Evolutionary conservation across 2,888 invertebrate genomes (phyloP).

Genomic region (Lepeophtheirus nordmannii): DNA sequence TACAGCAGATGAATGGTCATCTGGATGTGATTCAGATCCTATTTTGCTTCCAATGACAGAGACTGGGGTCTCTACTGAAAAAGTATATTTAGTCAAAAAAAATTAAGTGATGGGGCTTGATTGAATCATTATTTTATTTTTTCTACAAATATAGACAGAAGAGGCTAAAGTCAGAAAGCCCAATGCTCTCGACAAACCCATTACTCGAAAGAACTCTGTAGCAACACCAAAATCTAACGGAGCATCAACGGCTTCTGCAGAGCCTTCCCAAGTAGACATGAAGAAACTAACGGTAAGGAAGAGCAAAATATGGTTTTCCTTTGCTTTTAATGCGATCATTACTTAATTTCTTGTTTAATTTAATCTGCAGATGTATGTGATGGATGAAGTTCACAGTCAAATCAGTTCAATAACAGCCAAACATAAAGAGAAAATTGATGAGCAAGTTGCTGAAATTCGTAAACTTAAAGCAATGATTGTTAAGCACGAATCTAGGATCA

Average conservation of each 20-base stretch:
- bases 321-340: no score
- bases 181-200: slow-evolving; percentile 58
- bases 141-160: slow-evolving; percentile 41
- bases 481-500: slow-evolving; percentile 41
- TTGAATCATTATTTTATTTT: not conserved
- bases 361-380: slow-evolving; percentile 14
- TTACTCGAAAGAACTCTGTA: not conserved
- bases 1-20: slow-evolving; percentile 79
- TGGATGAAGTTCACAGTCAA: slow-evolving; percentile 21
- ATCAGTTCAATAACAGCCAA: slow-evolving; percentile 4
- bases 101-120: not conserved
- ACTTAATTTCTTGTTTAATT: not conserved
- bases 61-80: slow-evolving; percentile 10
- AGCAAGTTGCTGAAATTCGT: slow-evolving; percentile 30
- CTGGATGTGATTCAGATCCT: slow-evolving; percentile 76
- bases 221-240: not conserved
- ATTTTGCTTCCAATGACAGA: slow-evolving; percentile 40
- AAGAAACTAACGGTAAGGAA: slow-evolving; percentile 10
- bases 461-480: slow-evolving; percentile 50
- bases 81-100: not conserved
- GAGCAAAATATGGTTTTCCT: not conserved
- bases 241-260: not conserved
- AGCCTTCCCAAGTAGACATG: slow-evolving; percentile 6
- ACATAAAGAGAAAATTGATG: slow-evolving; percentile 28
- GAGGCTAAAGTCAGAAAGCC: slow-evolving; percentile 50